Percentiles rank a stretch among this genome's conserved stretches.
These are phyloP conservation scores for Phenganax marumi DNA, from an alignment of 92 coral and sea anemone genomes.

Conservation along the genomic window DNA sequence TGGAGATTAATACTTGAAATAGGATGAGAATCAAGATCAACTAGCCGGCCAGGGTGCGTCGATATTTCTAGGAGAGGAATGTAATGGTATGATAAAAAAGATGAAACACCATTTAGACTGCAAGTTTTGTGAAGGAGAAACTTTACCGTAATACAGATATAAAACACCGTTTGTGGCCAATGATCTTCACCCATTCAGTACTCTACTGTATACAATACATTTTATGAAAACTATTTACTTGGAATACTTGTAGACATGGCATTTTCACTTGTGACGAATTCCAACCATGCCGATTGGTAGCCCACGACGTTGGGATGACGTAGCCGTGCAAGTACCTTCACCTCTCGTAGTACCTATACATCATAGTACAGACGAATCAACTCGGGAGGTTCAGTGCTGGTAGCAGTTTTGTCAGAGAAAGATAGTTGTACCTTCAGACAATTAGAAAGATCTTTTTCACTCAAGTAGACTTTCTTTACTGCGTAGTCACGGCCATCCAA, in stretches of 20 bases:
- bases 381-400: not conserved
- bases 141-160: not conserved
- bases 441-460: conserved; percentile 83
- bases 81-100: not conserved
- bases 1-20: conserved; percentile 53
- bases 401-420: not conserved
- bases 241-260: conserved; percentile 60
- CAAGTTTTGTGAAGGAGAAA: not conserved
- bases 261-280: conserved; percentile 77
- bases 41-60: conserved; percentile 82
- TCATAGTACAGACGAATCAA: not conserved
- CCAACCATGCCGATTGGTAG: conserved; percentile 97
- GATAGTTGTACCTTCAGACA: conserved; percentile 74
- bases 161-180: not conserved
- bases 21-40: conserved; percentile 68
- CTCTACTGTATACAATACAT: too few species aligned
- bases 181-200: not conserved
- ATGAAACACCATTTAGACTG: not conserved
- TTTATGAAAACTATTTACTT: conserved; percentile 51
- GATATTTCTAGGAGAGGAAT: conserved; percentile 84
- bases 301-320: conserved; percentile 94
- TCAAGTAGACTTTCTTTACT: conserved; percentile 86
- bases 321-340: conserved; percentile 87
- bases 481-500: conserved; percentile 94
- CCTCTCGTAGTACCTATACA: conserved; percentile 90